Conservation (phyloP, 2,797 vertebrate species). For the Pachyuromys duprasi region DNA sequence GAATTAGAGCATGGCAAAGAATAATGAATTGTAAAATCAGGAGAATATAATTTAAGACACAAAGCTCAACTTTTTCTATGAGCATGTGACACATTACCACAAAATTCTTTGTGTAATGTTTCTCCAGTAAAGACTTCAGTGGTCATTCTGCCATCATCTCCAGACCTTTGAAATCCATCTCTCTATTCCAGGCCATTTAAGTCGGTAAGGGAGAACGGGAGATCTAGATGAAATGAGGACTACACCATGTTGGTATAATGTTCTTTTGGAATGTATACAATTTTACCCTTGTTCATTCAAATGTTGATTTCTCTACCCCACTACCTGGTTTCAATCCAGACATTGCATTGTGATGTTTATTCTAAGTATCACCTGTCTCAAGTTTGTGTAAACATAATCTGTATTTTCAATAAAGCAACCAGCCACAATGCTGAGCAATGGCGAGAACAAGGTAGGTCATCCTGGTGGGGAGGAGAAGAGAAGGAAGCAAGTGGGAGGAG, state of each 20-base stretch:
- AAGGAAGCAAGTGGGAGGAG: too few species aligned
- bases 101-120: conserved; percentile 18
- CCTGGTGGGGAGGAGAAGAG: too few species aligned
- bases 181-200: not conserved
- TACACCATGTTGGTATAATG: not conserved
- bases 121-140: conserved; percentile 29
- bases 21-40: not conserved
- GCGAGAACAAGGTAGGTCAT: too few species aligned
- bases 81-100: not conserved
- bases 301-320: too few species aligned
- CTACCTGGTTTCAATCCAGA: too few species aligned
- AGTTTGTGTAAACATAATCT: too few species aligned
- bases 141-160: not conserved
- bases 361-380: too few species aligned
- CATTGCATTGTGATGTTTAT: too few species aligned
- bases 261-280: too few species aligned
- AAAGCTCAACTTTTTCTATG: conserved; percentile 35
- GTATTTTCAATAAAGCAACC: too few species aligned
- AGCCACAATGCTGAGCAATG: too few species aligned
- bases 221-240: not conserved
- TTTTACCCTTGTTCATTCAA: too few species aligned
- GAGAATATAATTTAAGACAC: not conserved
- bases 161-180: not conserved
- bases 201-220: not conserved
- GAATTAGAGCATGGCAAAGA: not conserved